These are phyloP conservation scores for Coelinius sp. DNA, from an alignment of 2,888 invertebrate species.

Conservation along the genomic window DNA sequence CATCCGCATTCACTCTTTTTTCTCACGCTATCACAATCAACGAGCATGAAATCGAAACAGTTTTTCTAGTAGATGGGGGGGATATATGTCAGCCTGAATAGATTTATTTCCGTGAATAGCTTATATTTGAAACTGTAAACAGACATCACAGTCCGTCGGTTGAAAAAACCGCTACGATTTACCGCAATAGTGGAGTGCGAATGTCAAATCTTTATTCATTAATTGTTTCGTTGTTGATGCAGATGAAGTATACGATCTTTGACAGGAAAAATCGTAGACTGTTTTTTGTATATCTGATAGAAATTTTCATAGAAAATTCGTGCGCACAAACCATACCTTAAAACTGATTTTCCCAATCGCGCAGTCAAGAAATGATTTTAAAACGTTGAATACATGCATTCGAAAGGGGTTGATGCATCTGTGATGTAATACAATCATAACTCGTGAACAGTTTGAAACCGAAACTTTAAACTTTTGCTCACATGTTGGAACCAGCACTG, in stretches of 20 bases:
- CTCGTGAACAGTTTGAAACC: background rate
- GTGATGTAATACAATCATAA: background rate
- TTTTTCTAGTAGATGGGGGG: slow-evolving; percentile 31
- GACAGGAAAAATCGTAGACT: too few relatives aligned
- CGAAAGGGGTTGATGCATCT: background rate
- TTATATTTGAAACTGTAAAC: slow-evolving; percentile 28
- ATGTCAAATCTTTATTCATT: too few relatives aligned
- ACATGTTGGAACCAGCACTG: background rate
- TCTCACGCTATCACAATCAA: slow-evolving; percentile 52
- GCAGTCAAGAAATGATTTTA: background rate
- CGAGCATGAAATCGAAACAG: slow-evolving; percentile 56
- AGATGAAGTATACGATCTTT: too few relatives aligned
- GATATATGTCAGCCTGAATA: slow-evolving; percentile 9
- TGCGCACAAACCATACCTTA: too few relatives aligned
- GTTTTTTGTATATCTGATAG: too few relatives aligned
- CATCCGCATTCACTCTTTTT: slow-evolving; percentile 22
- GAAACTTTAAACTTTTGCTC: background rate
- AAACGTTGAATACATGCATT: background rate
- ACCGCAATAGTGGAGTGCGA: too few relatives aligned
- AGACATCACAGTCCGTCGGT: slow-evolving; percentile 12
- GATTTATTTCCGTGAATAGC: slow-evolving; percentile 25
- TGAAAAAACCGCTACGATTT: too few relatives aligned
- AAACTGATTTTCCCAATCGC: background rate
- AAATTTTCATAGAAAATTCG: too few relatives aligned
- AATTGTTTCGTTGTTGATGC: too few relatives aligned